Evolutionary conservation across 2,888 invertebrate genomes (phyloP).

Genomic region (Plusia festucae): DNA sequence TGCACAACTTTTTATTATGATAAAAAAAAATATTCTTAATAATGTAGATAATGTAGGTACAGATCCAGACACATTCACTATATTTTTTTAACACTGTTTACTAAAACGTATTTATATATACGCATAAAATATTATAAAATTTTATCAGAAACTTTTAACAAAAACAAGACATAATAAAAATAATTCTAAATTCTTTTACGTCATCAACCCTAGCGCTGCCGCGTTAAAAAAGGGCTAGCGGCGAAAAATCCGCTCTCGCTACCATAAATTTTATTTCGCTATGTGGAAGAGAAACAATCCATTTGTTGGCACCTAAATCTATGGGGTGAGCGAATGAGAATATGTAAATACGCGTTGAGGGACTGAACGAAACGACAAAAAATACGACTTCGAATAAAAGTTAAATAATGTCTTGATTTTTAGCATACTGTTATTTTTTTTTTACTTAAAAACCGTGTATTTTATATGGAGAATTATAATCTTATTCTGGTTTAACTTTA

Average conservation of each 20-base stretch:
- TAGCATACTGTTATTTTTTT: neutral
- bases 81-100: too few species aligned
- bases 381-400: conserved; percentile 50
- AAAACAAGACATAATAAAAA: neutral
- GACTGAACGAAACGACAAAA: conserved; percentile 54
- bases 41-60: too few species aligned
- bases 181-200: conserved; percentile 20
- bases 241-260: conserved; percentile 73
- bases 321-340: conserved; percentile 76
- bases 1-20: too few species aligned
- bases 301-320: conserved; percentile 83
- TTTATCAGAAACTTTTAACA: neutral
- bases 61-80: too few species aligned
- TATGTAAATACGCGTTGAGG: conserved; percentile 76
- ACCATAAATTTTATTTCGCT: conserved; percentile 80
- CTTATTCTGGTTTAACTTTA: too few species aligned
- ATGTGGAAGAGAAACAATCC: conserved; percentile 82
- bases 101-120: too few species aligned
- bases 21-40: too few species aligned
- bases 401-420: conserved; percentile 68
- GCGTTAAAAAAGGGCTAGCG: conserved; percentile 50
- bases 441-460: neutral
- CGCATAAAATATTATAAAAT: neutral
- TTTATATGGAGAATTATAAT: too few species aligned
- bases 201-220: conserved; percentile 51